Evolutionary conservation across 2,888 invertebrate species (phyloP), one percentile per base, ranked within the genome.

Genomic region (Rhamnusium bicolor): DNA sequence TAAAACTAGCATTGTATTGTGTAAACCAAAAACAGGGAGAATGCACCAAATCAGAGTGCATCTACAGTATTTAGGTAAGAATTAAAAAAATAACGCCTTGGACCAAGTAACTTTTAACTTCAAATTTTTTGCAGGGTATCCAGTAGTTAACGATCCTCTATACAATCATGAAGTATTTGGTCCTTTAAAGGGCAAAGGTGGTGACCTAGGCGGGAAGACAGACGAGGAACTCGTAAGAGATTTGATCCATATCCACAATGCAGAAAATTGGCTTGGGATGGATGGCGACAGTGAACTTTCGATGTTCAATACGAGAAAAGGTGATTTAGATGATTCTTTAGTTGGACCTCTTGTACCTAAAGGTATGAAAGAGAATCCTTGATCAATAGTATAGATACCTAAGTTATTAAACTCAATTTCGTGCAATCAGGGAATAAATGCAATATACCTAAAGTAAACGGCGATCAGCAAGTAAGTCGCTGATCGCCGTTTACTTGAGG

Each of bases 21-120:
- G 98, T 90, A 94, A 94, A 85, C 99, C 99, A 0, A 94, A 95
- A 85, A 99, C 99, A 0, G 99, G 99, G 1, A 91, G 99, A 76
- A 99, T 99, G 94, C 99, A 99, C 88, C 99, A 99, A 90, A 99
- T 99, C 82, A 92, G 99, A 78, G 98, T 99, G 29, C 99, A 99
- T 89, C 92, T 99, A 76, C 99, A 99, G 89, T 99, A 95, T 89
- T 91, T 99, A 84, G 99, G 97, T 96, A 86, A 88, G 89, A 58
- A 16, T 32, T n/a, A 16, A 32, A 14, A 2, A 40, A n/a, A n/a
- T n/a, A n/a, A n/a, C n/a, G n/a, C n/a, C n/a, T 47, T 7, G 12
- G 12, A 10, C 3, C 19, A 14, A 40, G 12, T 12, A 8, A 19
- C 12, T 16, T 21, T 27, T 29, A 21, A 14, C 24, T 16, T 32